Base-by-base conservation (phyloP, 2,113 vertebrate genomes). In the Lepisosteus oculatus region DNA sequence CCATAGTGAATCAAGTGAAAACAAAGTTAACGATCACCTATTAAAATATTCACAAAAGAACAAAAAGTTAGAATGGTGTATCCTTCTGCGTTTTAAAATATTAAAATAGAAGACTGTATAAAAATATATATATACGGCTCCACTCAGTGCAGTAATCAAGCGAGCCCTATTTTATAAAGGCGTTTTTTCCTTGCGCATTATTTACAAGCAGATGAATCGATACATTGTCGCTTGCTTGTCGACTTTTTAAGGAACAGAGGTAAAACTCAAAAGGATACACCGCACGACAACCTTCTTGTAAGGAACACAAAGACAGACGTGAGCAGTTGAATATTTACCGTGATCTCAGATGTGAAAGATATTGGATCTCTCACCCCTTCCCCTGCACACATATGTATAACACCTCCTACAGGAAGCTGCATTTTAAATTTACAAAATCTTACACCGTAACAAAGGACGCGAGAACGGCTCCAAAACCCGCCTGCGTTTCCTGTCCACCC, bases 81-180 rank as follows among this genome's bases (percentile, higher is more conserved):
- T 65, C 68, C 62, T 17, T 67, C 17, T 8, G 9, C 43, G 8
- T 66, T 57, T 69, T 41, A 44, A 69, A 64, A 69, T 75, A 57
- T 15, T 76, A 81, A 76, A 67, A 72, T 74, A 76, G 77, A 83
- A 85, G 61, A 71, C 79, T 63, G 72, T 82, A 85, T 79, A 86
- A 87, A 87, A 85, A 90, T 83, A 87, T 74, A 79, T 51, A 51
- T 51, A 51, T 51, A 51, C 8, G 8, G 65, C 79, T 85, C 79
- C 78, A 72, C 78, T 80, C 73, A 76, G 84, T 75, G 81, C 77
- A 65, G 80, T 75, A 66, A 42, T 69, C 78, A 17, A 72, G 54
- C 45, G 79, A 55, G 69, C 43, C 13, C n/a, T 65, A 80, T 82
- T 73, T 81, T 81, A 85, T 72, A 55, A 69, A 74, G 65, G 63